These are phyloP conservation scores for Cichladusa arquata DNA, from an alignment of 2,113 vertebrate genomes.

Conservation along the genomic window DNA sequence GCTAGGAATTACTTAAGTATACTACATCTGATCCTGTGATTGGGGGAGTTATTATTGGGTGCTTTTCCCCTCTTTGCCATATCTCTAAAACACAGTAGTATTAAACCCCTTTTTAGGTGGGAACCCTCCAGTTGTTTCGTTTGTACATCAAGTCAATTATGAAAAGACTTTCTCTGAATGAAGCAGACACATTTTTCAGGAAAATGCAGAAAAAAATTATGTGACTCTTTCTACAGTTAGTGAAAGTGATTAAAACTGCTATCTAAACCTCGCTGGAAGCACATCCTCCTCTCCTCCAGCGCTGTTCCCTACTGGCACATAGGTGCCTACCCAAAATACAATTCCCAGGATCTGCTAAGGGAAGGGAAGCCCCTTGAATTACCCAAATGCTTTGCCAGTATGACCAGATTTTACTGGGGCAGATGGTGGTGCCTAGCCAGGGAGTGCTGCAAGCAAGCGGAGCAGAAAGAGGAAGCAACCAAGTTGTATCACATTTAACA, in stretches of 20 bases:
- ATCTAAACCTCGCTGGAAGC: background rate
- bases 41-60: background rate
- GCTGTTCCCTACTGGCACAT: fast-evolving
- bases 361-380: background rate
- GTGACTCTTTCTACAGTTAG: background rate
- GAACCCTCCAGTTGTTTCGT: background rate
- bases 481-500: background rate
- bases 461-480: background rate
- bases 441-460: background rate
- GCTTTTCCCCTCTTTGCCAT: background rate
- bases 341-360: background rate
- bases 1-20: background rate
- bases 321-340: background rate
- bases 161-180: background rate
- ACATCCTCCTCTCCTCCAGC: background rate
- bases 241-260: background rate
- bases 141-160: background rate
- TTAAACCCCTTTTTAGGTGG: background rate
- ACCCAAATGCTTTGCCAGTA: background rate
- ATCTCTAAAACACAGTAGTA: background rate
- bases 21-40: background rate
- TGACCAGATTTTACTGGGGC: background rate
- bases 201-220: background rate
- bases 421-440: background rate
- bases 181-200: background rate